Conservation (phyloP, 2,797 vertebrate species). For the Epinephelus awoara region DNA sequence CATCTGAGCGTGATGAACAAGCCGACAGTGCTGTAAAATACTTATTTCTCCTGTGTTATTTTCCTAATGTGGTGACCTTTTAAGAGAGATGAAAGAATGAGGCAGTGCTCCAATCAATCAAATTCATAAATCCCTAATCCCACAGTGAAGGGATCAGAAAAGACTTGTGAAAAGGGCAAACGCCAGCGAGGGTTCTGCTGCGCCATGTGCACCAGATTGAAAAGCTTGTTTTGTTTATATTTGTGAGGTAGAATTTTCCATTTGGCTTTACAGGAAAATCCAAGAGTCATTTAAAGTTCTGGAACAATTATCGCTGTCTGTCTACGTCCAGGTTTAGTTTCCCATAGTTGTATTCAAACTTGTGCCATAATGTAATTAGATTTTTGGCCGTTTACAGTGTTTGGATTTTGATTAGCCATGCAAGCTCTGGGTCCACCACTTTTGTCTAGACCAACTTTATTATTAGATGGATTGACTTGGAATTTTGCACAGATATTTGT, state of each 20-base stretch:
- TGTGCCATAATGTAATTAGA: conserved; percentile 16
- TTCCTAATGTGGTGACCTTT: conserved; percentile 70
- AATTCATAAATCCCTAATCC: conserved; percentile 71
- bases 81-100: conserved; percentile 62
- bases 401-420: conserved; percentile 17
- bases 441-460: background rate
- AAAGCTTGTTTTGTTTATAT: conserved; percentile 54
- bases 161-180: conserved; percentile 62
- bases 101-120: conserved; percentile 65
- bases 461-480: background rate
- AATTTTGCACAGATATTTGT: background rate
- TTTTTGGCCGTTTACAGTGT: conserved; percentile 5
- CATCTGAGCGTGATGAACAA: conserved; percentile 23
- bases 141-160: conserved; percentile 48
- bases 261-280: conserved; percentile 40
- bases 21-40: conserved; percentile 13
- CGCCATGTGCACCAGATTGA: conserved; percentile 24
- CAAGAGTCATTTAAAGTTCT: conserved; percentile 24
- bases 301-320: background rate
- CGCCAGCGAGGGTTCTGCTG: conserved; percentile 15
- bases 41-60: conserved; percentile 45
- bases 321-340: conserved; percentile 6
- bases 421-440: background rate
- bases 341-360: conserved; percentile 18
- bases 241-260: conserved; percentile 50